These are phyloP conservation scores for cattle (Bos taurus) DNA, from an alignment of 2,113 vertebrate species.

Conservation along the genomic window ARS-UCD2.0 NC_037332.1:116980501-116981000, in stretches of 20 bases:
- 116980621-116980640: neutral
- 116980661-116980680: neutral
- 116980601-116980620: neutral
- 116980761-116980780: accelerated
- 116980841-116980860: accelerated
- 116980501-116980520: accelerated
- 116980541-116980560: neutral
- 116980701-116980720: accelerated
- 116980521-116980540: neutral
- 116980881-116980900: accelerated
- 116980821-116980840: accelerated
- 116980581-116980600: neutral
- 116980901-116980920: accelerated
- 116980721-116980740: accelerated
- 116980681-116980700: accelerated
- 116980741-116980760: neutral
- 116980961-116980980: accelerated
- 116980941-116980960: neutral
- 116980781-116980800: accelerated
- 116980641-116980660: neutral
- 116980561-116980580: slow-evolving; percentile 5
- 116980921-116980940: accelerated
- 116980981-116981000: accelerated
- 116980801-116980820: accelerated
- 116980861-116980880: accelerated